Evolutionary conservation across 1,140 invertebrate species (phyloP), one percentile per base, ranked within the genome.

Genomic region (Drosophila parvula): DNA sequence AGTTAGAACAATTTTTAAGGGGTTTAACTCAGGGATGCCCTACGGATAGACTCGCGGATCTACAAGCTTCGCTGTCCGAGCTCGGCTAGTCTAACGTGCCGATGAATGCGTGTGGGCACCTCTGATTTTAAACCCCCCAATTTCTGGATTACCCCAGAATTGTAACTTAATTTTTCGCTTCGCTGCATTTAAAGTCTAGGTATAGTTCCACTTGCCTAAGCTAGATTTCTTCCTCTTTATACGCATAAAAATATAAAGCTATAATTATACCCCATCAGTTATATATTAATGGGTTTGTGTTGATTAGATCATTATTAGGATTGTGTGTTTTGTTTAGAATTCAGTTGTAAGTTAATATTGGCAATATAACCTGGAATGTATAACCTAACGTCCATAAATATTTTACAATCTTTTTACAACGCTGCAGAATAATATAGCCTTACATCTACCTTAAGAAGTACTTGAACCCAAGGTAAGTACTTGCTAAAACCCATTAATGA

Each of bases 401-500:
- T 32, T 38, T 8, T 70, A 38, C 47, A 70, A 56, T 36, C 36
- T 40, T 63, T 32, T 45, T 69, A 30, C 6, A 70, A 36, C 36
- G n/a, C 14, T 53, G 41, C 27, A 10, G n/a, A 70, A 18, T 22
- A 53, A 22, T 10, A 12, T 6, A 45, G 4, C 63, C 63, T 56
- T 69, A 69, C 8, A 30, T 48, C 14, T 69, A 56, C 12, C 30
- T 50, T 70, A 36, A 38, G 3, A 47, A 30, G 48, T 57, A 71
- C 28, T 56, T 8, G 1, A 36, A 32, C 28, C 67, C 34, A 40
- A 27, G 10, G 14, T 40, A 56, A 34, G 27, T 34, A 56, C 28
- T 56, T 9, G 14, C 22, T 43, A 27, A 11, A 51, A 65, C 16
- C 65, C 41, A 28, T 11, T 34, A 16, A 45, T 65, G 50, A 86